Base-by-base conservation (phyloP, 2,113 vertebrate genomes). In the Hippocampus mohnikei region DNA sequence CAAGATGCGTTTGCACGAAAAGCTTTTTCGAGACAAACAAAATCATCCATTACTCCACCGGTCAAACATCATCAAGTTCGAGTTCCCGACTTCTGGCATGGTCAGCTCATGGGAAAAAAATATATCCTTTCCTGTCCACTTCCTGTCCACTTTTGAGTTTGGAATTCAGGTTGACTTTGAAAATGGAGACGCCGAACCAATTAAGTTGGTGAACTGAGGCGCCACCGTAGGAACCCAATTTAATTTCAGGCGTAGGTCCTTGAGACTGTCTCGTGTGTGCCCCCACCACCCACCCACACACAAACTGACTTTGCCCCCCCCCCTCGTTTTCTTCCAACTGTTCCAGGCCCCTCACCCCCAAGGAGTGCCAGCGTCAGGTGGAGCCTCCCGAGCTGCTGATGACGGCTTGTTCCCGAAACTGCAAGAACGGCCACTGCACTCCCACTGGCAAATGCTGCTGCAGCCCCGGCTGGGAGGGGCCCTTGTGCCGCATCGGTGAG, bases 361-460 rank as follows among this genome's bases (percentile, higher is more conserved):
- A 98, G 88, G 96, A 98, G 86, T 99, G 97, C 88, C 94, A 92
- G 89, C 93, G 92, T 76, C 84, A 81, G 1, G 88, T 94, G 69
- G 93, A 95, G 46, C 84, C 94, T 61, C 94, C 94, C 5, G 95
- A 96, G 92, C 92, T 92, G 37, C 86, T 99, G 86, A 92, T 92
- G 69, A 96, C 95, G 0, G 94, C 96, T 69, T 98, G 96, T 84
- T 95, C 96, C 77, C 88, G 94, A 74, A 93, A 96, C 67, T 98
- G 97, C 90, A 95, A 95, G 80, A 98, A 98, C 0, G 97, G 97
- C 72, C 94, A 95, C 91, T 98, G 95, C 80, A 96, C 95, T 65
- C 97, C 97, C 3, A 95, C 93, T 0, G 96, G 96, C 77, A 93
- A 91, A 78, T 98, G 96, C 84, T 99, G 96, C 92, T 98, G 97